Base-by-base conservation (phyloP, 2,113 vertebrate genomes). In the Ciconia boyciana region DNA sequence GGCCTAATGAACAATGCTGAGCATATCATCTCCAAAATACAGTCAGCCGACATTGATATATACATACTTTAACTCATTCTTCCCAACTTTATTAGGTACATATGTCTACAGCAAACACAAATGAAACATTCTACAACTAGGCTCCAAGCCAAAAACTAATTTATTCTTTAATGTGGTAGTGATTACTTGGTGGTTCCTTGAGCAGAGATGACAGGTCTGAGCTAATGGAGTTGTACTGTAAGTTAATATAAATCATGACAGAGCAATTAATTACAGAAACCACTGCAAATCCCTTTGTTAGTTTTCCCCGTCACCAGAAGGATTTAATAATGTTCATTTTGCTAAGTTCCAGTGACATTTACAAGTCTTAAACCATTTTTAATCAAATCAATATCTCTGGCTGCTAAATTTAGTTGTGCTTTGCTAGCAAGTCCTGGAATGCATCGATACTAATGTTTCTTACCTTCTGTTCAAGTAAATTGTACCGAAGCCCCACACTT, bases 181-280 rank as follows among this genome's bases (percentile, higher is more conserved):
- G 98, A 98, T 98, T 98, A 98, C 98, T 98, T 97, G 98, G 98
- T 98, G 97, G 97, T 98, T 98, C 97, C 98, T 98, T 98, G 97
- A 98, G 98, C 98, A 96, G 98, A 98, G 98, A 98, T 98, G 98
- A 98, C 98, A 98, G 98, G 96, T 98, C 98, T 97, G 96, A 98
- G 98, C 98, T 98, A 98, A 98, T 98, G 98, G 98, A 98, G 98
- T 98, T 98, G 98, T 98, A 98, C 98, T 98, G 98, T 98, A 98
- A 98, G 98, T 98, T 98, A 98, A 98, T 98, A 98, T 98, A 98
- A 98, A 98, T 98, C 98, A 98, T 98, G 98, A 98, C 98, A 98
- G 98, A 98, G 97, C 98, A 98, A 98, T 98, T 98, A 98, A 98
- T 98, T 98, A 98, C 98, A 98, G 98, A 98, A 98, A 98, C 98